Evolutionary conservation across 1,140 invertebrate species (phyloP), one percentile per base, ranked within the genome.

Genomic region (Plodia interpunctella): DNA sequence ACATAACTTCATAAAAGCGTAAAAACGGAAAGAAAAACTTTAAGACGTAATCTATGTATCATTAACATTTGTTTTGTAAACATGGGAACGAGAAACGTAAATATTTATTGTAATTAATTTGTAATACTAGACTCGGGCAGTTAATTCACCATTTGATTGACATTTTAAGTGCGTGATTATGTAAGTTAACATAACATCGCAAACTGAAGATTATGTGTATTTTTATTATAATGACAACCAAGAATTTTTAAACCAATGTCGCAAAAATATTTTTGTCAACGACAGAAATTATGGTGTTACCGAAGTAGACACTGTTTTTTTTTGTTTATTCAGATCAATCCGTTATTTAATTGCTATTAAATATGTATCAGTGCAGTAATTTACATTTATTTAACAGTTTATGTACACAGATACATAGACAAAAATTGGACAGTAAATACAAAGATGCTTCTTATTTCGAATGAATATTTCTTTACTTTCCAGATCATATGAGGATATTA

Each of bases 41-140:
- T 32, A 70, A 56, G 32, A 69, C 52, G 58, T 67, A 59, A 71
- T 72, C 60, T 65, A 66, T 63, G 61, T 65, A 78, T 70, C 66
- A 76, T 73, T 71, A 76, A 60, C 60, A 62, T 73, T 71, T 82
- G 76, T 84, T 84, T 82, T 79, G 75, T 84, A 82, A 84, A 84
- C 76, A 82, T 60, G 44, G 50, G 52, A 62, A 70, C 57, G 59
- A 69, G 62, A 65, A 79, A 78, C 66, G 68, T 84, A 84, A 84
- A 84, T 76, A 82, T 82, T 79, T 78, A 74, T 73, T 62, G 60
- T 80, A 80, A 80, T 79, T 77, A 79, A 75, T 75, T 74, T 74
- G 69, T 76, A 68, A 67, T 76, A 72, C 65, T 56, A 70, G 61
- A 61, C 65, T 62, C 57, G 51, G 49, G 21, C 58, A 53, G 50